phyloP scores from a whole-genome alignment of 2,113 vertebrate species.

The Myotis brandtii region DNA sequence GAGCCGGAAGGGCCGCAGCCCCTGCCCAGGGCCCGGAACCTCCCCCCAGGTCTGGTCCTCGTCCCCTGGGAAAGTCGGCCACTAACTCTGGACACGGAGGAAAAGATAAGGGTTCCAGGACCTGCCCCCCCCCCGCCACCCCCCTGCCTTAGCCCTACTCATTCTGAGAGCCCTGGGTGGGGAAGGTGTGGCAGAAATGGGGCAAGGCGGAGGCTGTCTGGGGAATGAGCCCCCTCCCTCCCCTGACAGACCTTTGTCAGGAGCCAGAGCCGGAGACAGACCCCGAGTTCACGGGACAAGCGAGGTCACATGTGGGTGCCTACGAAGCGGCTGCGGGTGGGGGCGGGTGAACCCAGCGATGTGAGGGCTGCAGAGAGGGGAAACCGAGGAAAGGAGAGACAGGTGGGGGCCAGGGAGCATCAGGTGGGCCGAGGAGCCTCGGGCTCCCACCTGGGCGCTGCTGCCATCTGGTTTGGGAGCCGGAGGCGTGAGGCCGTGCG shows the following conservation, averaged over 20 bases:
- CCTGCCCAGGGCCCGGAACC: background rate
- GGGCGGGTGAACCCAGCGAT: background rate
- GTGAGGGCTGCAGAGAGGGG: background rate
- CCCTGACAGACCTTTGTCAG: background rate
- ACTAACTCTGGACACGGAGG: background rate
- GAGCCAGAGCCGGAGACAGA: background rate
- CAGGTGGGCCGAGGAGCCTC: background rate
- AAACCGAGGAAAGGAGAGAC: background rate
- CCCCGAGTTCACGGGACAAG: background rate
- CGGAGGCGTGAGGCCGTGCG: background rate
- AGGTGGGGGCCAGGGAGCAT: too few relatives aligned
- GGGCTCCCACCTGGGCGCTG: background rate
- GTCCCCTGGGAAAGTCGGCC: background rate
- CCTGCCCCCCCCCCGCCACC: fast-evolving
- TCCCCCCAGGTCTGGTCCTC: background rate
- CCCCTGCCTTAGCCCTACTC: background rate
- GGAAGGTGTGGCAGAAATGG: background rate
- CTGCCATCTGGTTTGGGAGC: background rate
- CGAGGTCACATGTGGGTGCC: background rate
- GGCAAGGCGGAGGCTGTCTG: background rate
- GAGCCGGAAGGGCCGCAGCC: background rate
- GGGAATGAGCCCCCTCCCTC: background rate
- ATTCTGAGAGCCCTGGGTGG: background rate
- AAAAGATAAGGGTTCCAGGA: background rate
- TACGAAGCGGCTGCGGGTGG: background rate